Evolutionary conservation across 2,888 invertebrate species (phyloP).

Genomic region (Apamea anceps): DNA sequence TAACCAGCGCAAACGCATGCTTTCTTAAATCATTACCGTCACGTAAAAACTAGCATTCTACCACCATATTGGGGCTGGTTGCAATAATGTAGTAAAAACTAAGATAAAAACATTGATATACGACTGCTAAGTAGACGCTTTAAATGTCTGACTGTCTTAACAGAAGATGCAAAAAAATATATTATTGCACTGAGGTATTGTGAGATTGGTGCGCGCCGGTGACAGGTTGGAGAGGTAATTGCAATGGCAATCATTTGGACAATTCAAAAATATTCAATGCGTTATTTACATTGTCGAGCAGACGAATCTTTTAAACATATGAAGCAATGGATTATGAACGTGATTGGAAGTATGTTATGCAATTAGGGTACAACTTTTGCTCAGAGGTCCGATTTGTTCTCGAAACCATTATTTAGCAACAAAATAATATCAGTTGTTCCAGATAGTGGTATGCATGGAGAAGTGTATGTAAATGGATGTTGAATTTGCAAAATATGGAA

Average conservation of each 20-base stretch:
- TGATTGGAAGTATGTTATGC: not conserved
- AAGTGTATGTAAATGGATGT: too few relatives aligned
- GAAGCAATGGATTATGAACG: not conserved
- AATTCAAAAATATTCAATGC: too few relatives aligned
- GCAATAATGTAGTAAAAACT: slow-evolving; percentile 38
- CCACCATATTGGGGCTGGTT: slow-evolving; percentile 53
- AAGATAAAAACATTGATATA: slow-evolving; percentile 38
- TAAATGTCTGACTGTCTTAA: slow-evolving; percentile 3
- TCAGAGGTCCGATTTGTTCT: not conserved
- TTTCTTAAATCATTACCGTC: slow-evolving; percentile 61
- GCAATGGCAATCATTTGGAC: not conserved
- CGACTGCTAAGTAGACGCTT: not conserved
- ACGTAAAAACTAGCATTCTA: slow-evolving; percentile 56
- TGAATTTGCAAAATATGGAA: too few relatives aligned
- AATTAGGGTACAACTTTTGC: not conserved
- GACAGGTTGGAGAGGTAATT: not conserved
- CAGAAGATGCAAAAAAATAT: slow-evolving; percentile 11
- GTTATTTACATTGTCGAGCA: not conserved
- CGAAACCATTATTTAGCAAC: not conserved
- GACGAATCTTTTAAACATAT: not conserved
- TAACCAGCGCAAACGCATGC: slow-evolving; percentile 23
- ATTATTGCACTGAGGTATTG: not conserved
- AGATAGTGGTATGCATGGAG: too few relatives aligned
- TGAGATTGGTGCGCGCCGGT: not conserved
- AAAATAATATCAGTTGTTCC: not conserved